Evolutionary conservation across 2,113 vertebrate genomes (phyloP).

Genomic region (Zeus faber): DNA sequence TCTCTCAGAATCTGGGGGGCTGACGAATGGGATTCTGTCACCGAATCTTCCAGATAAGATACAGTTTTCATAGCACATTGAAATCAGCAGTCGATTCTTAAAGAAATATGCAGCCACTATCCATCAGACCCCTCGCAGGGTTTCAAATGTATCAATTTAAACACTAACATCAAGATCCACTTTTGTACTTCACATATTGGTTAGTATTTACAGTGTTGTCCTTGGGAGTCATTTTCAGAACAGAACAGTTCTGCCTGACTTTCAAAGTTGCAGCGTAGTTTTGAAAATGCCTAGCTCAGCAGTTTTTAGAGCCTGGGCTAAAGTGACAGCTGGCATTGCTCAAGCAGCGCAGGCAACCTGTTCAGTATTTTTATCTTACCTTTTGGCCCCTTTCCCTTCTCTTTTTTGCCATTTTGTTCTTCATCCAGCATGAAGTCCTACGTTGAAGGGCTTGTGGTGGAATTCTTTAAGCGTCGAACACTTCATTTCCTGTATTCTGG

Average conservation of each 20-base stretch:
- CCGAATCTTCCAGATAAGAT: background rate
- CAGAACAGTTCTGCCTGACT: slow-evolving; percentile 11
- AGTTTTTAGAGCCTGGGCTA: background rate
- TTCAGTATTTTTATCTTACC: too few relatives aligned
- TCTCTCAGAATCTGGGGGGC: too few relatives aligned
- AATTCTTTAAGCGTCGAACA: too few relatives aligned
- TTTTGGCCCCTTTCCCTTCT: too few relatives aligned
- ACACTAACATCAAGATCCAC: slow-evolving; percentile 9
- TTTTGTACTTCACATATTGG: slow-evolving; percentile 34
- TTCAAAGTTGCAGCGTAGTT: slow-evolving; percentile 10
- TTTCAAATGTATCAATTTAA: slow-evolving; percentile 20
- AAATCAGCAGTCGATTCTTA: slow-evolving; percentile 19
- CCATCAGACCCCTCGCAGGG: slow-evolving; percentile 8
- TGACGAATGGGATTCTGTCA: too few relatives aligned
- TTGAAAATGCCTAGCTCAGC: slow-evolving; percentile 11
- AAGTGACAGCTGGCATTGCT: slow-evolving; percentile 21
- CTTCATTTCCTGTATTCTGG: too few relatives aligned
- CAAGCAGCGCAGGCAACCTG: too few relatives aligned
- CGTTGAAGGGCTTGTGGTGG: too few relatives aligned
- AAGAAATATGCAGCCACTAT: slow-evolving; percentile 11
- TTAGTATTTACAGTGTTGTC: too few relatives aligned
- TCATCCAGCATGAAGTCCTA: too few relatives aligned
- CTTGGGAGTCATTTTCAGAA: too few relatives aligned
- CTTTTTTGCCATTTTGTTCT: too few relatives aligned
- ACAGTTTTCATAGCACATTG: slow-evolving; percentile 19